Conservation (phyloP, 2,888 invertebrate genomes). For the Celastrina argiolus region DNA sequence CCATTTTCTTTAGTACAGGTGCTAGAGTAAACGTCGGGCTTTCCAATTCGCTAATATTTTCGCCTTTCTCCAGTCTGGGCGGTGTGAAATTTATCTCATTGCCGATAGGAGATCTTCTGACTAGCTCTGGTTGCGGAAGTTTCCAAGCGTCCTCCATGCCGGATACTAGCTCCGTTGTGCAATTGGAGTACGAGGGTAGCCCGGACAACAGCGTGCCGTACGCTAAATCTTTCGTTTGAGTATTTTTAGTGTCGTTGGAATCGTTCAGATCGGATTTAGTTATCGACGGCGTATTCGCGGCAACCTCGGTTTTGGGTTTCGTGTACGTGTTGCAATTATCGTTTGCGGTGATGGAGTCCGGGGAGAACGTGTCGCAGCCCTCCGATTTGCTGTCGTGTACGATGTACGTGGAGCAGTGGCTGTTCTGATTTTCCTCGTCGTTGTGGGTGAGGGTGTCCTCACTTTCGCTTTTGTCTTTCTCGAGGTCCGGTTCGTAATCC, state of each 20-base stretch:
- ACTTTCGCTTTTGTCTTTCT: conserved; percentile 57
- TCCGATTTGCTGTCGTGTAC: conserved; percentile 65
- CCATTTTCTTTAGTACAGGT: conserved; percentile 55
- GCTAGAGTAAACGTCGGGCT: conserved; percentile 47
- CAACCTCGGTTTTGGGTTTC: conserved; percentile 55
- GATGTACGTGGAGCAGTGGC: conserved; percentile 65
- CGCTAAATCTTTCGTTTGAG: conserved; percentile 61
- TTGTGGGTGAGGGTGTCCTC: conserved; percentile 62
- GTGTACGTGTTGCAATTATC: conserved; percentile 60
- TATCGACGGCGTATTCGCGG: conserved; percentile 47
- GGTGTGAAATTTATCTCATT: conserved; percentile 46
- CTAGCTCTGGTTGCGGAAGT: conserved; percentile 56
- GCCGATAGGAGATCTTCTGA: conserved; percentile 53
- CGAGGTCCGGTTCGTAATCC: conserved; percentile 45
- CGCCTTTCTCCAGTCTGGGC: conserved; percentile 40
- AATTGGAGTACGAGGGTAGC: conserved; percentile 61
- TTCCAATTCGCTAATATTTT: conserved; percentile 27
- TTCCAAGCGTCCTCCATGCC: conserved; percentile 57
- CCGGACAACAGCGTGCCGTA: conserved; percentile 63
- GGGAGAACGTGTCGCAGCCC: conserved; percentile 59
- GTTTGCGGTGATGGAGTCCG: conserved; percentile 66
- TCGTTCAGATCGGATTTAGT: conserved; percentile 58
- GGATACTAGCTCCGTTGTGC: conserved; percentile 56
- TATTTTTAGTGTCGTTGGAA: conserved; percentile 49
- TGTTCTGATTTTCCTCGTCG: conserved; percentile 58